phyloP scores from a whole-genome alignment of 2,888 invertebrate species.

The Pseudoips prasinana region DNA sequence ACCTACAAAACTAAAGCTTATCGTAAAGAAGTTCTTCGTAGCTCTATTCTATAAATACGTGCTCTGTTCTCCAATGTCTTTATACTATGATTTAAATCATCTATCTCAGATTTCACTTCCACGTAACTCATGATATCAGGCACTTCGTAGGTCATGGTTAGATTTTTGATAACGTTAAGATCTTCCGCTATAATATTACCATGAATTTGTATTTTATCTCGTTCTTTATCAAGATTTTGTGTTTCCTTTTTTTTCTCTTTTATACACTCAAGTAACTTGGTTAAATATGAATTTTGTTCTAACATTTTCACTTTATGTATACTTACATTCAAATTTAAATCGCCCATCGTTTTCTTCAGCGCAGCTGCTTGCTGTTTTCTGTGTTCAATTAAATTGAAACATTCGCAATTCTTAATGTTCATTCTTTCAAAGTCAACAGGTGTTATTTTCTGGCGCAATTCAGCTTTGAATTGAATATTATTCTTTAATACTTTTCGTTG shows the following conservation, averaged over 20 bases:
- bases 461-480: slow-evolving; percentile 77
- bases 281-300: slow-evolving; percentile 65
- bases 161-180: background rate
- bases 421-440: slow-evolving; percentile 84
- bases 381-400: slow-evolving; percentile 69
- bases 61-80: background rate
- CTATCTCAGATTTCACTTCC: background rate
- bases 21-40: too few relatives aligned
- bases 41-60: too few relatives aligned
- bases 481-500: slow-evolving; percentile 75
- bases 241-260: background rate
- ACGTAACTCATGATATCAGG: background rate
- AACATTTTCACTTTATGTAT: slow-evolving; percentile 78
- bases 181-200: background rate
- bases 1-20: too few relatives aligned
- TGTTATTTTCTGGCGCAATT: slow-evolving; percentile 79
- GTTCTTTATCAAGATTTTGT: background rate
- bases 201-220: background rate
- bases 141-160: background rate
- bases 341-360: slow-evolving; percentile 80
- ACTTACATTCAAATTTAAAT: slow-evolving; percentile 78
- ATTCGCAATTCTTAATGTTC: slow-evolving; percentile 80
- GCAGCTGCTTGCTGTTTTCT: slow-evolving; percentile 73
- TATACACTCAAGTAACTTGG: slow-evolving; percentile 46
- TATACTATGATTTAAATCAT: background rate